Evolutionary conservation across 2,888 invertebrate species (phyloP), one percentile per base, ranked within the genome.

Genomic region (Lasiommata megera): DNA sequence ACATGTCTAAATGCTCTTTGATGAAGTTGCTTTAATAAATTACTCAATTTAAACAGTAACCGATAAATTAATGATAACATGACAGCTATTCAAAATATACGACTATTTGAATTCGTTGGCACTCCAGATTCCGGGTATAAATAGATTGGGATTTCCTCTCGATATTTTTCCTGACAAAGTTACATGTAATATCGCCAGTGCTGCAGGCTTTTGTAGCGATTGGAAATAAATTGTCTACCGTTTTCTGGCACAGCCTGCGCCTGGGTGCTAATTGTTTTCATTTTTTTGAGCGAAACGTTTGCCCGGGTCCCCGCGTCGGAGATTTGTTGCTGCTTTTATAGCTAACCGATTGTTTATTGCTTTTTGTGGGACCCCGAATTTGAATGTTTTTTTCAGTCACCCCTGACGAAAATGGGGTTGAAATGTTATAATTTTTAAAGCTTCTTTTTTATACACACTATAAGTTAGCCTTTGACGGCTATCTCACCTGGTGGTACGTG

Each of bases 201-300:
- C 67, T 67, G 58, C 66, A 51, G 72, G 69, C 61, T 58, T 67
- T 69, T 68, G 72, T 71, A 73, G 69, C 74, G 73, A 82, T 84
- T 80, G 82, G 78, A 82, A 82, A 80, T 82, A 82, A 83, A 81
- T 69, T 81, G 84, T 82, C 74, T 76, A 69, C 69, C 62, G 64
- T 56, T 60, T 54, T 56, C 62, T 54, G 57, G 63, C 67, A 50
- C 67, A 62, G 68, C 65, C 67, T 66, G 62, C 73, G 69, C 63
- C 71, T 69, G 46, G 46, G 46, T 46, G 73, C 74, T 82, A 80
- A 79, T 82, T 80, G 80, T 80, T 84, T 77, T 71, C 73, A 75
- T 79, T 80, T 81, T 82, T 80, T 73, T 41, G 64, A 63, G 58
- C 63, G 63, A 65, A 67, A 61, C 66, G 63, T 56, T 64, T 53